These are phyloP conservation scores for Camponotus fellah DNA, from an alignment of 2,888 invertebrate genomes.

Conservation along the genomic window DNA sequence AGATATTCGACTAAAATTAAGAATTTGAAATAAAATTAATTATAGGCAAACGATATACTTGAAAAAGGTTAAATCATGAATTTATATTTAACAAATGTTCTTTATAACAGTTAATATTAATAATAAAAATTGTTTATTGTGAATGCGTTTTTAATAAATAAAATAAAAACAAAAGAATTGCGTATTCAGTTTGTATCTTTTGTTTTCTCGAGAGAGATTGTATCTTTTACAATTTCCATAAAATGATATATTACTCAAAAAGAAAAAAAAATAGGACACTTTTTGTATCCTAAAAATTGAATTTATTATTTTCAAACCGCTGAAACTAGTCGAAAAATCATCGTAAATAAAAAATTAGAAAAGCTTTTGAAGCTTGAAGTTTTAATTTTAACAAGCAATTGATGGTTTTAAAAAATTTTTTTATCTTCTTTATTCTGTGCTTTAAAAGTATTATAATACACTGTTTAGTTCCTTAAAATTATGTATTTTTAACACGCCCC, in stretches of 20 bases:
- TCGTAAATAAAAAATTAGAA: too few relatives aligned
- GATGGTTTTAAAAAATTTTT: too few relatives aligned
- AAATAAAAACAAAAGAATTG: neutral
- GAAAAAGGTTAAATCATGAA: slow-evolving; percentile 13
- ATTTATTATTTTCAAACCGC: too few relatives aligned
- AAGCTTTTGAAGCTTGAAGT: too few relatives aligned
- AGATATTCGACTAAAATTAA: slow-evolving; percentile 39
- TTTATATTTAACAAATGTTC: slow-evolving; percentile 20
- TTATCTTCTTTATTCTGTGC: too few relatives aligned
- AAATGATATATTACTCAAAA: neutral
- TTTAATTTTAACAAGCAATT: too few relatives aligned
- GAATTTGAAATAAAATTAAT: slow-evolving; percentile 26
- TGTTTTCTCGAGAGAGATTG: neutral
- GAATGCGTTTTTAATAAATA: neutral
- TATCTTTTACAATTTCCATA: neutral
- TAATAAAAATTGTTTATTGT: slow-evolving; percentile 5
- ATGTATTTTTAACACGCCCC: too few relatives aligned
- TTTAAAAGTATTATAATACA: too few relatives aligned
- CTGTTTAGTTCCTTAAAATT: too few relatives aligned
- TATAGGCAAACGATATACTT: slow-evolving; percentile 8
- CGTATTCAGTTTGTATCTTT: neutral
- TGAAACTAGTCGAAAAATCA: too few relatives aligned
- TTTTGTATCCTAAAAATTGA: too few relatives aligned
- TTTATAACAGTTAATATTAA: neutral
- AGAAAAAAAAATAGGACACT: too few relatives aligned